A percentile compares a stretch with the other conserved stretches of the same genome.
These are phyloP conservation scores for Eupithecia inturbata DNA, from an alignment of 2,888 invertebrate species.

Conservation along the genomic window DNA sequence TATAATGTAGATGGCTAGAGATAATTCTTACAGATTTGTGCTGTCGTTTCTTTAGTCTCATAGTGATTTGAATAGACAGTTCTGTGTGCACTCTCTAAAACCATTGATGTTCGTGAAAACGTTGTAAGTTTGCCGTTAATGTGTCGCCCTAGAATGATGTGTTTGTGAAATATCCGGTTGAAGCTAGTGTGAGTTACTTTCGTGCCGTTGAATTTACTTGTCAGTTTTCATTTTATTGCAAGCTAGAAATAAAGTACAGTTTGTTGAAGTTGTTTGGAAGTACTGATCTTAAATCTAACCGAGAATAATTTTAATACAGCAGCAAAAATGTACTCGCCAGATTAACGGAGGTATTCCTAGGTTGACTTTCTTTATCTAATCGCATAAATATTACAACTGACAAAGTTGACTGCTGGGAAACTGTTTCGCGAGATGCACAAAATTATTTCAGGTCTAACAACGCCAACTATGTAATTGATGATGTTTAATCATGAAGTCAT, in stretches of 20 bases:
- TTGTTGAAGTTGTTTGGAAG: neutral
- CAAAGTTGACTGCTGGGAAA: too few species aligned
- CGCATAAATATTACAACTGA: conserved; percentile 1
- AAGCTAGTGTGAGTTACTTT: conserved; percentile 16
- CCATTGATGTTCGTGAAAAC: conserved; percentile 11
- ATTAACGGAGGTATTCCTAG: conserved; percentile 4
- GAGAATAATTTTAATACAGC: neutral
- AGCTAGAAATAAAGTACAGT: neutral
- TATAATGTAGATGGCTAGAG: conserved; percentile 12
- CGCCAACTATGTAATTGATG: conserved; percentile 5
- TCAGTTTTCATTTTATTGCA: neutral
- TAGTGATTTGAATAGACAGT: conserved; percentile 5
- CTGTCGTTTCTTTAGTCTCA: neutral
- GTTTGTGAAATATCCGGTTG: conserved; percentile 19
- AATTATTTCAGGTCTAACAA: neutral
- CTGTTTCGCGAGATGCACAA: neutral
- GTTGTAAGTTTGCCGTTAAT: neutral
- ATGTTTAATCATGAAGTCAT: conserved; percentile 13
- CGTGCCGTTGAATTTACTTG: conserved; percentile 13
- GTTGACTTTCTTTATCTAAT: conserved; percentile 18
- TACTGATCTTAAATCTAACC: neutral
- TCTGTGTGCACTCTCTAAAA: conserved; percentile 6
- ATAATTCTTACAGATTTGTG: neutral
- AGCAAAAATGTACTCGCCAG: conserved; percentile 1
- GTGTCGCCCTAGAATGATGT: conserved; percentile 7